Base-by-base conservation (phyloP, 2,113 vertebrate species). In the Himantopus leucocephalus region DNA sequence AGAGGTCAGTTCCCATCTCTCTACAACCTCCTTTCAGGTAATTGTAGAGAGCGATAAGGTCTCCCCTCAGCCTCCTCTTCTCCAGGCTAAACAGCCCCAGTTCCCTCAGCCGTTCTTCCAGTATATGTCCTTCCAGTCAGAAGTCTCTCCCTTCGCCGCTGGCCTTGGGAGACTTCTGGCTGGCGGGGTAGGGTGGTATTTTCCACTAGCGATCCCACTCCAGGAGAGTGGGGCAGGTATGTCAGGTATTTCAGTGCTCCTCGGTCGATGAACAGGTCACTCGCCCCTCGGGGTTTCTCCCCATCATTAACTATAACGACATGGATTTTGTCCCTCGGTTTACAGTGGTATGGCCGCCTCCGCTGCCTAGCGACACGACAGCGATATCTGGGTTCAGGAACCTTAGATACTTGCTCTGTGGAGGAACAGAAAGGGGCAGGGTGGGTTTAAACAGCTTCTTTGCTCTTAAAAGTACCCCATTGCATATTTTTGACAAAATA, bases 311-410 rank as follows among this genome's bases (percentile, higher is more conserved):
- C 34, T 37, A 0, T 13, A 74, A 47, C 9, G 15, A 30, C 6
- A 2, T 3, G 6, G 73, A 15, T 58, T 77, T 47, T 53, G n/a
- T 18, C 39, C 62, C 17, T 15, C 6, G 15, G 29, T 35, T 70
- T 21, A 4, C 35, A 20, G 76, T 6, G 29, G 30, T 2, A 5
- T 0, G 8, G 24, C 66, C 1, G 4, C 32, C 39, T 16, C 22
- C 8, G 47, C 47, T 45, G 62, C 30, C 67, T 4, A 3, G 64
- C 1, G 8, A 16, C 53, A 6, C 1, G 6, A 6, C 35, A 30
- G 43, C 29, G 5, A 5, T 7, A 2, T 2, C 27, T 3, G 24
- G 30, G 26, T 27, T 78, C 30, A 32, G 52, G 43, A 78, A 9
- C 37, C 4, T 17, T 13, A 9, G 8, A 2, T 20, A 10, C 2